A percentile compares a stretch with the other conserved stretches of the same genome.
Evolutionary conservation across 53 echinoderm and acorn worm genomes (phyloP).

Genomic region (Patiria pectinifera): DNA sequence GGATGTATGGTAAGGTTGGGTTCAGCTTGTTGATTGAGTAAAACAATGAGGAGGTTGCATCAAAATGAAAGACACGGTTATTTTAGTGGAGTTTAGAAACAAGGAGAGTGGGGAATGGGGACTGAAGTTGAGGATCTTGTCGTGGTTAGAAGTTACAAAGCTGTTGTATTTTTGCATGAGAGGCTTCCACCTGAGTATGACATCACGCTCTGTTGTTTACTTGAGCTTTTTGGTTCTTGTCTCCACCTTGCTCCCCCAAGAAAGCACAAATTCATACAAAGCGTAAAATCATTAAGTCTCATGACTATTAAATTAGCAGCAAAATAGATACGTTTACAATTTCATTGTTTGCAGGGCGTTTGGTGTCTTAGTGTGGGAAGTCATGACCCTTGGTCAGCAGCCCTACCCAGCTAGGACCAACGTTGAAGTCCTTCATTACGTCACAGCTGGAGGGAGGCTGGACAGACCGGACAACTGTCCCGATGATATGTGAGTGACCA

Average conservation of each 20-base stretch:
- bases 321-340: no score
- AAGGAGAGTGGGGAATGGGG: constrained; percentile 32
- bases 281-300: constrained; percentile 47
- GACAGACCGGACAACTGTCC: constrained; percentile 89
- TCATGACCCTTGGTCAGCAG: constrained; percentile 97
- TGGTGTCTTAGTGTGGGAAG: constrained; percentile 94
- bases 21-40: neutral
- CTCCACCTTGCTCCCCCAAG: constrained; percentile 16
- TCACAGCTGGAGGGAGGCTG: constrained; percentile 87
- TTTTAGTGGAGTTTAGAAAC: no score
- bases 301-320: no score
- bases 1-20: constrained; percentile 87
- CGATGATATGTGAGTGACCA: constrained; percentile 92
- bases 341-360: constrained; percentile 58
- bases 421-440: constrained; percentile 91
- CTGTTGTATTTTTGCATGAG: no score
- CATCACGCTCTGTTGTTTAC: no score
- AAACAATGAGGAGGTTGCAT: neutral
- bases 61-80: no score
- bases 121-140: no score
- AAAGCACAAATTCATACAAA: constrained; percentile 83
- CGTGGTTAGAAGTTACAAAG: no score
- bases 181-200: no score
- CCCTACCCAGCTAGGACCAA: constrained; percentile 96
- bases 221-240: no score